Base-by-base conservation (phyloP, 2,113 vertebrate genomes). In the Indri indri region DNA sequence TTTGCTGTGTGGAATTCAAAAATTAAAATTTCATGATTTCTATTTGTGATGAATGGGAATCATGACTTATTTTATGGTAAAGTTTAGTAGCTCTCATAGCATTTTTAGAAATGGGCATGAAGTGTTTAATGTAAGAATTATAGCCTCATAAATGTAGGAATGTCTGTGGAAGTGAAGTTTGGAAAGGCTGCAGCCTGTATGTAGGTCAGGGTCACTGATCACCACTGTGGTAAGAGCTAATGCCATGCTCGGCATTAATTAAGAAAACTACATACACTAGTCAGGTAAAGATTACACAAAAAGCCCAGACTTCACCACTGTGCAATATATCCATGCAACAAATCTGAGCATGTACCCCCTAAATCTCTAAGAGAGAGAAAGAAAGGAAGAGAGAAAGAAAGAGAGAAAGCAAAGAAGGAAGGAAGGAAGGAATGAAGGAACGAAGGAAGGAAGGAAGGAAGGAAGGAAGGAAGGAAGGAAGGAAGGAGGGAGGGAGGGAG, bases 1-100 rank as follows among this genome's bases (percentile, higher is more conserved):
- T 84, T 86, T 54, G 40, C 65, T 96, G 54, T 80, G 34, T 95
- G 25, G 30, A 96, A 68, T 88, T 88, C 34, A 85, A 92, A 95
- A 77, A 52, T 85, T 77, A 80, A 2, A 20, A 76, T 70, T 74
- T 37, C 42, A 50, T 90, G 59, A 42, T 92, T 88, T 86, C 85
- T 71, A 40, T 94, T 82, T 77, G 5, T 11, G 2, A 68, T 40
- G 68, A 88, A 82, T 82, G 23, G 77, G 57, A 88, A 23, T 42
- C 30, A 45, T 85, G 59, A 40, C 50, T 88, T 8, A 90, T 83
- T 70, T 87, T 93, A 74, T 84, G 47, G 54, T 37, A 79, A 96
- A 89, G 4, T 68, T 92, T 96, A 92, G 50, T 93, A 79, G 25
- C 45, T 65, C 34, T 54, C 70, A 65, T 18, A 45, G 12, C 65